Conservation (phyloP, 1,140 invertebrate species). For the Reticulitermes speratus region DNA sequence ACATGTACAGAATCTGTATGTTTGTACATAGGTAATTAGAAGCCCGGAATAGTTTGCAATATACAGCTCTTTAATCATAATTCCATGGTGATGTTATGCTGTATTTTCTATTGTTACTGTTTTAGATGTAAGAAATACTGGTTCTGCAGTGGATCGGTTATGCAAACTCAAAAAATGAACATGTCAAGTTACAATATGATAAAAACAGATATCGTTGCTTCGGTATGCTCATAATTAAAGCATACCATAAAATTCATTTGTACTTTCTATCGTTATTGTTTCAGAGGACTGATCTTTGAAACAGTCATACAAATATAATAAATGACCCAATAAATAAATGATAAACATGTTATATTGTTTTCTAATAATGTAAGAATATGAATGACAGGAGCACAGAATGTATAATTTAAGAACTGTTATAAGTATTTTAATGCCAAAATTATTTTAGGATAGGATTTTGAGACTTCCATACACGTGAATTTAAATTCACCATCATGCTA, state of each 20-base stretch:
- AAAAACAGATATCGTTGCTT: not conserved
- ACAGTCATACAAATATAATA: not conserved
- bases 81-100: not conserved
- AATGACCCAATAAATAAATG: not conserved
- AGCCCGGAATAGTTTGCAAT: not conserved
- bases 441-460: not conserved
- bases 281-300: not conserved
- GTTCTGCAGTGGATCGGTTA: not conserved
- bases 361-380: not conserved
- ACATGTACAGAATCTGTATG: not conserved
- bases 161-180: not conserved
- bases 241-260: not conserved
- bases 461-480: not conserved
- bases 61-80: not conserved
- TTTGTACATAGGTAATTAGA: not conserved
- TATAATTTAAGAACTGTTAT: not conserved
- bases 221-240: not conserved
- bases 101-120: constrained; percentile 3
- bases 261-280: constrained; percentile 1
- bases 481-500: not conserved
- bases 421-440: not conserved
- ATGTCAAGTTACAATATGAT: not conserved
- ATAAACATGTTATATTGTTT: not conserved
- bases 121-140: not conserved
- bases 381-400: not conserved